Evolutionary conservation across 2,797 vertebrate species (phyloP).

Genomic region (Poecilia velifera): DNA sequence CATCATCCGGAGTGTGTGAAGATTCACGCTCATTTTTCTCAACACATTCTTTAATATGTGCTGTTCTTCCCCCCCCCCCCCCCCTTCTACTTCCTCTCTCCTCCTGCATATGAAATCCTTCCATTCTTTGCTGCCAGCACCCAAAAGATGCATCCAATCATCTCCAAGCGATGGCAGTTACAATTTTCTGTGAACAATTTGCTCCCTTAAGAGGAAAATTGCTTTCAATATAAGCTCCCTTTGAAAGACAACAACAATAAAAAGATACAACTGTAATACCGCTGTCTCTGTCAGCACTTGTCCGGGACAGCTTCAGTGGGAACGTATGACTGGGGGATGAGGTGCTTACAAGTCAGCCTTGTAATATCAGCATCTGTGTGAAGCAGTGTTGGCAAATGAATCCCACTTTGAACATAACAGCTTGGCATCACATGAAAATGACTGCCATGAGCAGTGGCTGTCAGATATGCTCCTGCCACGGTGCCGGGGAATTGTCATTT

Average conservation of each 20-base stretch:
- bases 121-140: slow-evolving; percentile 74
- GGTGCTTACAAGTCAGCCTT: slow-evolving; percentile 86
- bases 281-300: slow-evolving; percentile 82
- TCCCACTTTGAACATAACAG: slow-evolving; percentile 89
- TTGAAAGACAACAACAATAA: slow-evolving; percentile 87
- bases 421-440: slow-evolving; percentile 87
- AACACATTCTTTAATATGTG: slow-evolving; percentile 81
- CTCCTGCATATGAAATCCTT: slow-evolving; percentile 79
- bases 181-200: slow-evolving; percentile 86
- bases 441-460: slow-evolving; percentile 87
- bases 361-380: slow-evolving; percentile 89
- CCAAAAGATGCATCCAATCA: slow-evolving; percentile 80
- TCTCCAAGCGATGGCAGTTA: slow-evolving; percentile 81
- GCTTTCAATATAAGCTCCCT: slow-evolving; percentile 86
- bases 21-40: slow-evolving; percentile 84
- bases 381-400: slow-evolving; percentile 87
- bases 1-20: slow-evolving; percentile 78
- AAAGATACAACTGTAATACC: slow-evolving; percentile 86
- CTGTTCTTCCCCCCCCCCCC: slow-evolving; percentile 33
- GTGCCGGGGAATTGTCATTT: slow-evolving; percentile 87
- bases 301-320: slow-evolving; percentile 75
- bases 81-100: slow-evolving; percentile 11
- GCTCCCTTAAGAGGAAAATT: slow-evolving; percentile 87
- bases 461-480: slow-evolving; percentile 85
- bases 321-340: slow-evolving; percentile 83